These are phyloP conservation scores for Tapera naevia DNA, from an alignment of 2,797 vertebrate genomes.

Conservation along the genomic window DNA sequence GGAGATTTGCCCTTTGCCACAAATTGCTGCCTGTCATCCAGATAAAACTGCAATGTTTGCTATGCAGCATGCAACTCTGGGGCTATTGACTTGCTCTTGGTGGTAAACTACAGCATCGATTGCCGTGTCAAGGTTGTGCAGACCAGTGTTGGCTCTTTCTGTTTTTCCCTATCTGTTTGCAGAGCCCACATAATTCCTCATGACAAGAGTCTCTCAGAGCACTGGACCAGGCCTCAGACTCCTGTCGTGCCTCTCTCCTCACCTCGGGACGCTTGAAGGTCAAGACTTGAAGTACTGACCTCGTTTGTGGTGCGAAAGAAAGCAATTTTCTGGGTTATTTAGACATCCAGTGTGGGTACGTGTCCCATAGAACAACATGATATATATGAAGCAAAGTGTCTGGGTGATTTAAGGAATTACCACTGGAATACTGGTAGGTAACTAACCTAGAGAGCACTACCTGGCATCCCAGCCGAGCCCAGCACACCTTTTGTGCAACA, in stretches of 20 bases:
- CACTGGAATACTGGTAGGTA: neutral
- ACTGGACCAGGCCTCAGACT: neutral
- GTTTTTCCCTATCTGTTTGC: constrained; percentile 38
- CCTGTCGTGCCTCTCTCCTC: neutral
- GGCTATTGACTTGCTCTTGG: constrained; percentile 23
- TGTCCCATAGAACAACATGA: neutral
- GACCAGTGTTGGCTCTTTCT: constrained; percentile 4
- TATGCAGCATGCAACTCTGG: neutral
- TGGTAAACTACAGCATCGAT: neutral
- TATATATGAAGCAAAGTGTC: neutral
- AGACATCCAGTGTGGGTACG: neutral
- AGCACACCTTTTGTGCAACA: rapidly evolving
- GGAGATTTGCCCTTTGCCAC: constrained; percentile 52
- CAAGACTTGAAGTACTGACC: neutral
- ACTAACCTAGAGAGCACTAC: neutral
- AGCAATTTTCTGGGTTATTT: neutral
- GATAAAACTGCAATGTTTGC: constrained; percentile 48
- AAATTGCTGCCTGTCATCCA: constrained; percentile 31
- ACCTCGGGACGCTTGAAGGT: neutral
- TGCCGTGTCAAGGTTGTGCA: constrained; percentile 35
- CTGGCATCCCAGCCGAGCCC: neutral
- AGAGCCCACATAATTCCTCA: neutral
- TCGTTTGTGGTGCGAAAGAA: neutral
- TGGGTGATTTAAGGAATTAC: neutral
- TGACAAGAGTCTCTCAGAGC: neutral